phyloP scores from a whole-genome alignment of 2,797 vertebrate species.

The Crenichthys baileyi region DNA sequence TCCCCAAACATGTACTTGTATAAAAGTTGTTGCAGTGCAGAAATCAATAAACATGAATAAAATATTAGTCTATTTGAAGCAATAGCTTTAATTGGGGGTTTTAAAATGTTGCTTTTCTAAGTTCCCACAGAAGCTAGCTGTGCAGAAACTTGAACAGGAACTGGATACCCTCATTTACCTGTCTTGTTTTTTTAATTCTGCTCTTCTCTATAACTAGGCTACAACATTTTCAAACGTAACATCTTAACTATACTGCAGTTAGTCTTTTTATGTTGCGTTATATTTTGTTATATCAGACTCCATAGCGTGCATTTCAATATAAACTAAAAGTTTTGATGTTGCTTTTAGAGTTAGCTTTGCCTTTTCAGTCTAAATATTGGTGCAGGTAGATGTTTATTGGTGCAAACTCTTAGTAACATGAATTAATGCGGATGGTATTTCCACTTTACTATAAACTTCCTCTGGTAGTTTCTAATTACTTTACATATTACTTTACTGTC shows the following conservation, averaged over 20 bases:
- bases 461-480: not conserved
- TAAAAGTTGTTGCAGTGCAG: not conserved
- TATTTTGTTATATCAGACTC: not conserved
- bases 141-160: not conserved
- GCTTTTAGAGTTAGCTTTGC: not conserved
- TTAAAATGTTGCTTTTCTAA: not conserved
- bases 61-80: not conserved
- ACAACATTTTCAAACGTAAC: not conserved
- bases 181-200: not conserved
- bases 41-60: not conserved
- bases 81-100: not conserved
- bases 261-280: not conserved
- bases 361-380: not conserved
- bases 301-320: too few relatives aligned
- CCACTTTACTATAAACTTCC: not conserved
- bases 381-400: not conserved
- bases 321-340: not conserved
- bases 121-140: not conserved
- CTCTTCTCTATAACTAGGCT: not conserved
- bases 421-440: not conserved
- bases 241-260: not conserved
- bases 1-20: not conserved
- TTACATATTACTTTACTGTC: not conserved
- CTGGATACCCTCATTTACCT: not conserved
- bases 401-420: not conserved